Conservation (phyloP, 2,113 vertebrate genomes). For the Piprites chloris region DNA sequence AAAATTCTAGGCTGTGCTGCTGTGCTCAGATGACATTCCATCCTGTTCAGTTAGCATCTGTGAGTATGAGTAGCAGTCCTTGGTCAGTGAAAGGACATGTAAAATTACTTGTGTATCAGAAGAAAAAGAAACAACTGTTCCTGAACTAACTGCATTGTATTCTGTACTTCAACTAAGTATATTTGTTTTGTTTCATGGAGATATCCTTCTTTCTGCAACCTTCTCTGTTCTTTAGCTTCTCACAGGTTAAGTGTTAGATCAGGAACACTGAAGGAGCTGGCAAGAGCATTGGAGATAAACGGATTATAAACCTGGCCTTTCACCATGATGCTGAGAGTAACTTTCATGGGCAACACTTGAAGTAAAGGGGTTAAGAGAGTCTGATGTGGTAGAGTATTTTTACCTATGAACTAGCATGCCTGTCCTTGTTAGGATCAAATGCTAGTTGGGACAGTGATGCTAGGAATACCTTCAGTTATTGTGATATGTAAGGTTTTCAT, state of each 20-base stretch:
- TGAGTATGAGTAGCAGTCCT: neutral
- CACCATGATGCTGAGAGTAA: neutral
- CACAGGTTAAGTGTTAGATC: neutral
- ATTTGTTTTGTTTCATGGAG: neutral
- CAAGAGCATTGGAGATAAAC: neutral
- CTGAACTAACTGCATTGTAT: neutral
- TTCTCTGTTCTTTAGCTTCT: neutral
- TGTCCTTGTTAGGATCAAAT: slow-evolving; percentile 9
- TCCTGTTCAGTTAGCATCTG: neutral
- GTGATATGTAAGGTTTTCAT: neutral
- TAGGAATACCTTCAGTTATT: neutral
- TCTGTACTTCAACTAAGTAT: neutral
- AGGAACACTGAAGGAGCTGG: neutral
- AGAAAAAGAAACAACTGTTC: neutral
- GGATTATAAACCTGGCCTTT: neutral
- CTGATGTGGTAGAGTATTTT: neutral
- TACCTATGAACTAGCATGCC: neutral
- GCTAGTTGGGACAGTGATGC: neutral
- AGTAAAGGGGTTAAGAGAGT: neutral
- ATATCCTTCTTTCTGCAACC: neutral
- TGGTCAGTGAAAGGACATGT: neutral
- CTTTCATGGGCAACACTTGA: neutral
- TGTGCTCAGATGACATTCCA: neutral
- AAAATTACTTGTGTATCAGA: neutral
- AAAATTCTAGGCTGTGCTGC: neutral